A percentile compares a stretch with the other conserved stretches of the same genome.
These are phyloP conservation scores for Noctilio leporinus DNA, from an alignment of 2,113 vertebrate species.

Conservation along the genomic window DNA sequence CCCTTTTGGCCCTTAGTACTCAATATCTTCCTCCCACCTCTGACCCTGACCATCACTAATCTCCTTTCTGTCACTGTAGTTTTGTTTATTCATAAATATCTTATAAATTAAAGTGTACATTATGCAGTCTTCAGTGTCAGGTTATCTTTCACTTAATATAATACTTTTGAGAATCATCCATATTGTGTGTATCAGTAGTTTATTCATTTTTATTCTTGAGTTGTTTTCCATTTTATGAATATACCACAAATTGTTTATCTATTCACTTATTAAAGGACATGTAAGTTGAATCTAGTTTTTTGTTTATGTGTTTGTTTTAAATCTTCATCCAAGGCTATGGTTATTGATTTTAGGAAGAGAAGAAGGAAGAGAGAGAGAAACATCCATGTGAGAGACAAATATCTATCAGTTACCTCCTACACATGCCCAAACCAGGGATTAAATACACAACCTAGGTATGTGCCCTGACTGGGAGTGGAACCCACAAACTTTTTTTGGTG, in stretches of 20 bases:
- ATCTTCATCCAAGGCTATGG: too few relatives aligned
- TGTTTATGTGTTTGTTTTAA: background rate
- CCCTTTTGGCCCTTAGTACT: background rate
- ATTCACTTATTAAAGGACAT: background rate
- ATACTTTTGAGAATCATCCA: background rate
- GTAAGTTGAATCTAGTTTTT: background rate
- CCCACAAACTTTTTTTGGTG: too few relatives aligned
- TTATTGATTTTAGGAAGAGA: background rate
- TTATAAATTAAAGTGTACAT: background rate
- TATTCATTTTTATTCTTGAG: conserved; percentile 1
- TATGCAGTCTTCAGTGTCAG: background rate
- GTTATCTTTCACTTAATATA: background rate
- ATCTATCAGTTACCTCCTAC: background rate
- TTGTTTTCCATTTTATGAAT: background rate
- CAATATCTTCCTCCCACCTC: background rate
- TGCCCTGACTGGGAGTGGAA: too few relatives aligned
- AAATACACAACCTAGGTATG: too few relatives aligned
- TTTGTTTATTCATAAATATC: background rate
- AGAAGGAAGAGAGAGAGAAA: background rate
- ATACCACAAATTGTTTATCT: background rate
- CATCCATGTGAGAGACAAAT: background rate
- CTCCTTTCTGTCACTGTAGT: background rate
- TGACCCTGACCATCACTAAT: background rate
- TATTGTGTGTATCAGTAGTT: background rate
- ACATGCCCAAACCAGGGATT: too few relatives aligned